phyloP scores from a whole-genome alignment of 1,140 invertebrate species.

The Dreissena rostriformis region DNA sequence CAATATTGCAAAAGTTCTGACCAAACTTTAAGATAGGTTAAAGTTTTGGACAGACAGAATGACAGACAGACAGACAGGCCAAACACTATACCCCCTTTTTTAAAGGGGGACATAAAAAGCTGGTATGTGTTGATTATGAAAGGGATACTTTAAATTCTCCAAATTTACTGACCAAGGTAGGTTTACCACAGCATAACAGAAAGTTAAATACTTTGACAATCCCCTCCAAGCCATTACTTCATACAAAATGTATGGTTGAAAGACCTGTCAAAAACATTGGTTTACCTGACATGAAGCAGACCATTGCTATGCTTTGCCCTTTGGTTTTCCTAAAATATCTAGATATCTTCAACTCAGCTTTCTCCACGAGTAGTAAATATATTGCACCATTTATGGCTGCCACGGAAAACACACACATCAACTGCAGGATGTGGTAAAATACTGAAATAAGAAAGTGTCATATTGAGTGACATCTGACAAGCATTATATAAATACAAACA shows the following conservation, averaged over 20 bases:
- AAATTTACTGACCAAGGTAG: not conserved
- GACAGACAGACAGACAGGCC: too few relatives aligned
- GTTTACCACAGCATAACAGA: not conserved
- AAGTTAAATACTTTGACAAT: not conserved
- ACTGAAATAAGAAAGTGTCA: constrained; percentile 3
- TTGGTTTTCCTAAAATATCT: constrained; percentile 33
- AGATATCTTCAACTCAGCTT: constrained; percentile 19
- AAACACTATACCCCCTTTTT: too few relatives aligned
- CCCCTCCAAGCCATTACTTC: not conserved
- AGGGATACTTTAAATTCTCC: not conserved
- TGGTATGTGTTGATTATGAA: not conserved
- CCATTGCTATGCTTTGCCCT: constrained; percentile 25
- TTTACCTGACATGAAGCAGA: constrained; percentile 48
- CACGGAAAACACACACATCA: constrained; percentile 35
- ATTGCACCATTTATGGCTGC: constrained; percentile 20
- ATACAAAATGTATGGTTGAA: too few relatives aligned
- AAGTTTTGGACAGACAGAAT: too few relatives aligned
- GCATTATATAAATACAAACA: too few relatives aligned
- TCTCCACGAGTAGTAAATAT: constrained; percentile 32
- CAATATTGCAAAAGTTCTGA: too few relatives aligned
- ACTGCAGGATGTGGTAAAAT: constrained; percentile 39
- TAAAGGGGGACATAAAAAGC: too few relatives aligned
- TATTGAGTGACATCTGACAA: too few relatives aligned
- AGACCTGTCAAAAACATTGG: not conserved
- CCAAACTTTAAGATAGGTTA: too few relatives aligned